These are phyloP conservation scores for Aurelia sp. DNA, from an alignment of 30 jellyfish, hydroid and myxozoan genomes.

Conservation along the genomic window DNA sequence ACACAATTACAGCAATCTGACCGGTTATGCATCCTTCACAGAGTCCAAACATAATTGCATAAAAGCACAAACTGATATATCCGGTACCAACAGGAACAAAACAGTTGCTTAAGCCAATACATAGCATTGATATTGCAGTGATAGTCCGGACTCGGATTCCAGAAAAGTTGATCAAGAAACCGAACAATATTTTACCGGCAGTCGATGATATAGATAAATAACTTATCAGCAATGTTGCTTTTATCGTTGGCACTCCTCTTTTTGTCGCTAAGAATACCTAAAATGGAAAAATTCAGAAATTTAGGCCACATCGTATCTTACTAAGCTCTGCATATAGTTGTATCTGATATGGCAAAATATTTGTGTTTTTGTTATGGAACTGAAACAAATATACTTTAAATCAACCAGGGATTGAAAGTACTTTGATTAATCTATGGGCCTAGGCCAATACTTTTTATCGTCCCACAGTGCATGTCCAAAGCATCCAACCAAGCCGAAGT, in stretches of 20 bases:
- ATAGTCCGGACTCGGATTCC: constrained; percentile 32
- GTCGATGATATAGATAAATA: constrained; percentile 60
- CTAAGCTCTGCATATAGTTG: too few relatives aligned
- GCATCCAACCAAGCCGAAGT: too few relatives aligned
- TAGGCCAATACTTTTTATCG: too few relatives aligned
- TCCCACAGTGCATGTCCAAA: too few relatives aligned
- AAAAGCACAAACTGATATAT: constrained; percentile 15
- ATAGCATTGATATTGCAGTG: constrained; percentile 59
- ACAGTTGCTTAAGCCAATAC: constrained; percentile 63
- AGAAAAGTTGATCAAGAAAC: constrained; percentile 37
- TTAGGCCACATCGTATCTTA: too few relatives aligned
- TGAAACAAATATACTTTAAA: too few relatives aligned
- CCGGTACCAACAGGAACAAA: constrained; percentile 38
- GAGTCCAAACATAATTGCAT: constrained; percentile 50
- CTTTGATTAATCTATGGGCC: too few relatives aligned
- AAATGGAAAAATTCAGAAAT: not conserved
- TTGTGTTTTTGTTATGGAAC: too few relatives aligned
- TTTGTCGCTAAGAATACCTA: constrained; percentile 47
- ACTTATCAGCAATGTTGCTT: constrained; percentile 54
- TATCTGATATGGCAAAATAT: too few relatives aligned
- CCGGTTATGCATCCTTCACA: constrained; percentile 76
- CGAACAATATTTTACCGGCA: constrained; percentile 61
- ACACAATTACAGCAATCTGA: constrained; percentile 60
- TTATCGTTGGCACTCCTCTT: constrained; percentile 49
- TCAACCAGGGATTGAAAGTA: too few relatives aligned